Evolutionary conservation across 2,797 vertebrate genomes (phyloP).

Genomic region (Tauraco hartlaubi): DNA sequence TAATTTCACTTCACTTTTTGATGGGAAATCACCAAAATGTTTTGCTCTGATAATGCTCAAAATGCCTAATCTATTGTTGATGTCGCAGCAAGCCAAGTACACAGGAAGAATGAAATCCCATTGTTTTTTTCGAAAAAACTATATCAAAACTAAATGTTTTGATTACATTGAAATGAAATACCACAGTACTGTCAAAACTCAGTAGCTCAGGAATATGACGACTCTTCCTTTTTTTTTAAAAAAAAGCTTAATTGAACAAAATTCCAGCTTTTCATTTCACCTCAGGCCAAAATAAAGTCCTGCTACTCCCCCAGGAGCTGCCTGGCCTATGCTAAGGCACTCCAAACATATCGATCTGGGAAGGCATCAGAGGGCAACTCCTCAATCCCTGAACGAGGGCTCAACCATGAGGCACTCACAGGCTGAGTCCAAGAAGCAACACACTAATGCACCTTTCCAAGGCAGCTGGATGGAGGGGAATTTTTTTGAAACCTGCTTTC

Average conservation of each 20-base stretch:
- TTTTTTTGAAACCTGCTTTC: not conserved
- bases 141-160: not conserved
- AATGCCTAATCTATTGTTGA: not conserved
- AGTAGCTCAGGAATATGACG: not conserved
- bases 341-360: not conserved
- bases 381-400: not conserved
- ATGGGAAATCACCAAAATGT: not conserved
- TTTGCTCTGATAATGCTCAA: not conserved
- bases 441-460: not conserved
- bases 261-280: not conserved
- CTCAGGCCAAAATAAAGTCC: not conserved
- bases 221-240: not conserved
- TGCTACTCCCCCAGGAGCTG: not conserved
- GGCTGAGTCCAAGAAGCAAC: no score
- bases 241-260: fast-evolving
- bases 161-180: not conserved
- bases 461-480: not conserved
- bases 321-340: not conserved
- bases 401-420: not conserved
- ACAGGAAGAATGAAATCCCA: not conserved
- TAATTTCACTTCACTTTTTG: not conserved
- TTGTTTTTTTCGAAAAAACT: not conserved
- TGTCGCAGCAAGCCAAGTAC: not conserved
- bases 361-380: not conserved
- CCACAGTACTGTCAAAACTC: not conserved